A percentile compares a stretch with the other conserved stretches of the same genome.
Conservation (phyloP, 2,888 invertebrate genomes). For the Epinotia bilunana region DNA sequence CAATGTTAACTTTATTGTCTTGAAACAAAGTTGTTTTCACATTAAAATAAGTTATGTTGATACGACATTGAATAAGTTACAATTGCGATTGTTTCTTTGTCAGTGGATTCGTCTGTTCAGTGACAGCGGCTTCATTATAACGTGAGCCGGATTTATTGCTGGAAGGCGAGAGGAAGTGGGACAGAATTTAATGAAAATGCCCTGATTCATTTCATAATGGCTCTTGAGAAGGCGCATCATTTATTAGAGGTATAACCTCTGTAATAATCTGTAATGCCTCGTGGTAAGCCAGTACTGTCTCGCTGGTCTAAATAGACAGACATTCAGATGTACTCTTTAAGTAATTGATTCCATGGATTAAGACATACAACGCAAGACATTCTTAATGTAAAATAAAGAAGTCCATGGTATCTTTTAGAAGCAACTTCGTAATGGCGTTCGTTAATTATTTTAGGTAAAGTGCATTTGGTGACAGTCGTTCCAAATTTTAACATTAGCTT, state of each 20-base stretch:
- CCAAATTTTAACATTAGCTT: no score
- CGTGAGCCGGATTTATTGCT: slow-evolving; percentile 36
- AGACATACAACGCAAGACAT: no score
- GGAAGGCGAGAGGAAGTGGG: slow-evolving; percentile 27
- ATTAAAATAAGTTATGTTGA: not conserved
- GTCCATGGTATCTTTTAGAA: not conserved
- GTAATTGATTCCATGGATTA: no score
- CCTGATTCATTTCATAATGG: slow-evolving; percentile 14
- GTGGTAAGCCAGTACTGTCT: no score
- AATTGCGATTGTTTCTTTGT: slow-evolving; percentile 1
- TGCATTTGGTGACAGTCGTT: no score
- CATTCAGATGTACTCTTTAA: no score
- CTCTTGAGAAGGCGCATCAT: not conserved
- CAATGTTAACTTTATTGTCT: not conserved
- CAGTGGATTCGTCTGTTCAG: slow-evolving; percentile 13
- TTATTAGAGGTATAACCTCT: slow-evolving; percentile 6
- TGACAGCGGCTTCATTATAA: slow-evolving; percentile 32
- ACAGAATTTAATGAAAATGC: slow-evolving; percentile 27
- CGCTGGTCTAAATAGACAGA: no score
- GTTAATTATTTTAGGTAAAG: no score
- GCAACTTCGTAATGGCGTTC: not conserved
- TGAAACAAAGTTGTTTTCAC: not conserved
- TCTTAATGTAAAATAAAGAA: not conserved
- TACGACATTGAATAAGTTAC: not conserved
- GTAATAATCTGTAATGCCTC: no score